A percentile compares a stretch with the other conserved stretches of the same genome.
These are phyloP conservation scores for Brienomyrus longianalis DNA, from an alignment of 2,113 vertebrate genomes.

Conservation along the genomic window DNA sequence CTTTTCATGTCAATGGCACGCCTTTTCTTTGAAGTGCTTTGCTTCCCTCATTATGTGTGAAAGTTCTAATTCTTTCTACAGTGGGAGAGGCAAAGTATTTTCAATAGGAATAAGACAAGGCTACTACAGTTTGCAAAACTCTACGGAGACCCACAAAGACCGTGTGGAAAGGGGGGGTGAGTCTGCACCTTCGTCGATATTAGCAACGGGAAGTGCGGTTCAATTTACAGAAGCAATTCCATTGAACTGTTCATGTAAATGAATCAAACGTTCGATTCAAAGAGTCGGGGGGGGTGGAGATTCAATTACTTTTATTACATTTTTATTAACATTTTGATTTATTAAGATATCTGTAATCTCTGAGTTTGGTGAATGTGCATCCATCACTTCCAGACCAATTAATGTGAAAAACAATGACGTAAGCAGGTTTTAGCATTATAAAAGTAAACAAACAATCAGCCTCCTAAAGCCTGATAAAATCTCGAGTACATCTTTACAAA, in stretches of 20 bases:
- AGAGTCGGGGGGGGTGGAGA: not conserved
- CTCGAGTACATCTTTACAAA: too few species aligned
- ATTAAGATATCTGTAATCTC: too few species aligned
- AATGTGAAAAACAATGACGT: too few species aligned
- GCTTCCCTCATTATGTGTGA: not conserved
- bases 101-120: not conserved
- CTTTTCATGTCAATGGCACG: not conserved
- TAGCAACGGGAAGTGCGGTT: not conserved
- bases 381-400: too few species aligned
- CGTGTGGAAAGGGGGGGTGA: not conserved
- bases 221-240: not conserved
- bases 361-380: too few species aligned
- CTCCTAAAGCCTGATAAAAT: too few species aligned
- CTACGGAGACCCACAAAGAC: not conserved
- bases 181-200: not conserved
- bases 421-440: too few species aligned
- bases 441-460: too few species aligned
- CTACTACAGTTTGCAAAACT: not conserved
- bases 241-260: not conserved
- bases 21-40: not conserved
- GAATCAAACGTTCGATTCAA: not conserved
- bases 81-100: not conserved
- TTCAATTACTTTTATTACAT: not conserved
- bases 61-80: not conserved
- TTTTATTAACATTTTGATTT: not conserved